A percentile compares a stretch with the other conserved stretches of the same genome.
Evolutionary conservation across 2,888 invertebrate genomes (phyloP).

Genomic region (Dryobota labecula): DNA sequence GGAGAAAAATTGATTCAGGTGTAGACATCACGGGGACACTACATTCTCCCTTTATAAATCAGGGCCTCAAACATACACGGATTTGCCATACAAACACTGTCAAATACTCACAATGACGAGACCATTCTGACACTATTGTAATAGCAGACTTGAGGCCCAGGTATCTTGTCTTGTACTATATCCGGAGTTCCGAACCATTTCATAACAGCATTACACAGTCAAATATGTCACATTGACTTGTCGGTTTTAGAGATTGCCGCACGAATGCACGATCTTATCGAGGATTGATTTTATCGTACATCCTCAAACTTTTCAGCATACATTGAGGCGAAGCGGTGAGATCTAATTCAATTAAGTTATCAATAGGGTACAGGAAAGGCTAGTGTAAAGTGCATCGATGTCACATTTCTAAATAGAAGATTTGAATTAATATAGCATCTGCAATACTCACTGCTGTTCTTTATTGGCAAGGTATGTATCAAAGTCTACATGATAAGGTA

Average conservation of each 20-base stretch:
- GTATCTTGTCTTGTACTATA: background rate
- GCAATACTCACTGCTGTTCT: no score
- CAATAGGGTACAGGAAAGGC: background rate
- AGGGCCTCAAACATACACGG: no score
- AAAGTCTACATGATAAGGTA: no score
- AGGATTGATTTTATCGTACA: slow-evolving; percentile 28
- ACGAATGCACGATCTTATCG: background rate
- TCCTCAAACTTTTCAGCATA: slow-evolving; percentile 13
- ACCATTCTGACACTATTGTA: no score
- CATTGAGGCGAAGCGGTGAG: background rate
- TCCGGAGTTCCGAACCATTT: background rate
- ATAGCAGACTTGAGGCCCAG: no score
- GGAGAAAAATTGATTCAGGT: background rate
- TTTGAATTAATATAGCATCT: background rate
- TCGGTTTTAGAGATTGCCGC: background rate
- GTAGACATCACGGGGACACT: background rate
- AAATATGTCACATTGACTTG: background rate
- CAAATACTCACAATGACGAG: no score
- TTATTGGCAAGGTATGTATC: background rate
- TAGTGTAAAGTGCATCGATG: background rate
- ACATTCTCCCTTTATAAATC: background rate
- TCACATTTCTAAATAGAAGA: background rate
- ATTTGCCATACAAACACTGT: no score
- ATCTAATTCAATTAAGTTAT: slow-evolving; percentile 23
- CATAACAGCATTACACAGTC: background rate